phyloP scores from a whole-genome alignment of 2,888 invertebrate genomes.

The Orthosia gothica region DNA sequence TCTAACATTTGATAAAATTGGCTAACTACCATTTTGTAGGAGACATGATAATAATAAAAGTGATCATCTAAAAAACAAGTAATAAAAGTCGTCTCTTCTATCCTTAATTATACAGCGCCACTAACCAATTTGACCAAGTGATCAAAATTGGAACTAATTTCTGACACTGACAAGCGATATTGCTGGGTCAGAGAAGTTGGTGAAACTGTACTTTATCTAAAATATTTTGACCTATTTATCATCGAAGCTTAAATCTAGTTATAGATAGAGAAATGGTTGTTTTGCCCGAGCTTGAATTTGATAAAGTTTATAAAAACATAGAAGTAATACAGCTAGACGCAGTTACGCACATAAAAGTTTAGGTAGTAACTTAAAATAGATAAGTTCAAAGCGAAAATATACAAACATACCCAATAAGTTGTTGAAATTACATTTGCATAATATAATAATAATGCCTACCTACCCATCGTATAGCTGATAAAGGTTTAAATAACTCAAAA shows the following conservation, averaged over 20 bases:
- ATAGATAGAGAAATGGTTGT: conserved; percentile 79
- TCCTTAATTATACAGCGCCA: not conserved
- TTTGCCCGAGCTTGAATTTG: conserved; percentile 88
- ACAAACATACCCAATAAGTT: conserved; percentile 5
- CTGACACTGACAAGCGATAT: not conserved
- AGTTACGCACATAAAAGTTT: conserved; percentile 73
- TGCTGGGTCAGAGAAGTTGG: not conserved
- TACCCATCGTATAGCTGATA: not conserved
- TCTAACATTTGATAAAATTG: not conserved
- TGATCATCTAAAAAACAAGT: not conserved
- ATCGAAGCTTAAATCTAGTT: conserved; percentile 53
- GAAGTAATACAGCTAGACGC: conserved; percentile 66
- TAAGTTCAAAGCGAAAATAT: conserved; percentile 33
- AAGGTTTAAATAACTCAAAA: not conserved
- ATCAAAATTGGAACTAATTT: conserved; percentile 2
- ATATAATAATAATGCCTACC: not conserved
- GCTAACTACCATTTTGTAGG: not conserved
- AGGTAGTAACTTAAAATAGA: conserved; percentile 43
- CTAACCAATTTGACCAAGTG: not conserved
- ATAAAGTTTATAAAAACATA: conserved; percentile 76
- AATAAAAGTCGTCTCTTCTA: not conserved
- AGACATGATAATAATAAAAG: not conserved
- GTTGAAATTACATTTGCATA: conserved; percentile 17
- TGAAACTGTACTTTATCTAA: conserved; percentile 10
- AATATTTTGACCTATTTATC: conserved; percentile 9